Evolutionary conservation across 2,888 invertebrate species (phyloP).

Genomic region (Dendrolimus pini): DNA sequence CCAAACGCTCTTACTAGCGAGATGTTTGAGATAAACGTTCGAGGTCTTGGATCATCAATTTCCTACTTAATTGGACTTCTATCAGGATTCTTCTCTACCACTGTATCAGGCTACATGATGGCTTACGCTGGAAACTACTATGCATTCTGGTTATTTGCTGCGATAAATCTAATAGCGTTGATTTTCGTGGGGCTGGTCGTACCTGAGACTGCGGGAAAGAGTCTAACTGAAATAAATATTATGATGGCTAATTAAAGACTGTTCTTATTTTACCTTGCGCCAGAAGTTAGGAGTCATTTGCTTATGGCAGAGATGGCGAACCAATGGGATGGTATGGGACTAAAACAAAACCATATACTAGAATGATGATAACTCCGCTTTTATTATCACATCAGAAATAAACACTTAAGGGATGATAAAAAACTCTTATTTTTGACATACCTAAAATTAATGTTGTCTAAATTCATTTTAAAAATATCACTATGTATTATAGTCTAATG

Average conservation of each 20-base stretch:
- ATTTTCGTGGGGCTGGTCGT: conserved; percentile 21
- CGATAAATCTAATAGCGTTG: conserved; percentile 10
- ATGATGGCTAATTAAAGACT: conserved; percentile 12
- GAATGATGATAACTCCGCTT: no score
- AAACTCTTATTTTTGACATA: no score
- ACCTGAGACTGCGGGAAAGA: conserved; percentile 30
- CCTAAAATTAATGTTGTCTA: no score
- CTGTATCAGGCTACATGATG: conserved; percentile 16
- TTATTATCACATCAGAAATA: no score
- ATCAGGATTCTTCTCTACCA: conserved; percentile 13
- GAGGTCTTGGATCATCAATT: conserved; percentile 19
- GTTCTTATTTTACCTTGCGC: background rate
- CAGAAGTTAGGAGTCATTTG: no score
- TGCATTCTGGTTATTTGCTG: conserved; percentile 22
- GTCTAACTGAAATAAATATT: conserved; percentile 21
- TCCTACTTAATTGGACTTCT: conserved; percentile 15
- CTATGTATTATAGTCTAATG: no score
- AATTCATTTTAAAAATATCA: no score
- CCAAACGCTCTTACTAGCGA: conserved; percentile 19
- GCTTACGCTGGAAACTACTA: conserved; percentile 14
- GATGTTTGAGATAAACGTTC: conserved; percentile 22
- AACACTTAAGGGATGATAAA: no score
- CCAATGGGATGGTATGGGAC: no score
- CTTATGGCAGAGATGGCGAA: no score
- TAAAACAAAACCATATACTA: no score